phyloP scores from a whole-genome alignment of 2,888 invertebrate genomes.

The Andrena hattorfiana region DNA sequence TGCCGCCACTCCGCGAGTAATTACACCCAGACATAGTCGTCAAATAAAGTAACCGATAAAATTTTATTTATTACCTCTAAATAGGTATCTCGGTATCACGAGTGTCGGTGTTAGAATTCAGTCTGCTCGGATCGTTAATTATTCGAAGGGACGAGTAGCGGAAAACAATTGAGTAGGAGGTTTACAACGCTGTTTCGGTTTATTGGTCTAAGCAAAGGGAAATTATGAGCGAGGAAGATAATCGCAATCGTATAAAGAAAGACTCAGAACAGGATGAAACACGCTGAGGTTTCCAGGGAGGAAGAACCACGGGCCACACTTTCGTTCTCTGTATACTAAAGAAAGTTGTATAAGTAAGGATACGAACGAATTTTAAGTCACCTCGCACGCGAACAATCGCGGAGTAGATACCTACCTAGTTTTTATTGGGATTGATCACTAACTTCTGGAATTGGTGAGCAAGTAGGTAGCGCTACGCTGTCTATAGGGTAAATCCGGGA shows the following conservation, averaged over 20 bases:
- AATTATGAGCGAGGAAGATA: too few relatives aligned
- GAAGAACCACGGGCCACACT: not conserved
- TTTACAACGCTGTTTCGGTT: too few relatives aligned
- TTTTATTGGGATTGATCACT: not conserved
- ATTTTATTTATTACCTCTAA: constrained; percentile 5
- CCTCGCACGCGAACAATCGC: not conserved
- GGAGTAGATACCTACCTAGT: too few relatives aligned
- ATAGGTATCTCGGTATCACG: not conserved
- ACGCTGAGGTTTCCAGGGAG: too few relatives aligned
- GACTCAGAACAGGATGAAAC: not conserved
- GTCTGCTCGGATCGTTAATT: too few relatives aligned
- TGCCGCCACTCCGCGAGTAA: constrained; percentile 14
- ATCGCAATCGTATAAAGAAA: too few relatives aligned
- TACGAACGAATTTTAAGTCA: not conserved
- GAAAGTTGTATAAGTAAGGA: not conserved
- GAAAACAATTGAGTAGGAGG: too few relatives aligned
- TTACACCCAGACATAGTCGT: constrained; percentile 19
- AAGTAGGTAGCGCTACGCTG: not conserved
- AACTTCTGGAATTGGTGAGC: not conserved
- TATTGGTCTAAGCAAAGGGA: too few relatives aligned
- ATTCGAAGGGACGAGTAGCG: too few relatives aligned
- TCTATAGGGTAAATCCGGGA: too few relatives aligned
- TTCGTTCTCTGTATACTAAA: not conserved
- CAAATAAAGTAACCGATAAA: constrained; percentile 8
- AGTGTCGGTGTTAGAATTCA: too few relatives aligned